Evolutionary conservation across 30 jellyfish, hydroid and myxozoan genomes (phyloP).

Genomic region (Catostylus mosaicus): DNA sequence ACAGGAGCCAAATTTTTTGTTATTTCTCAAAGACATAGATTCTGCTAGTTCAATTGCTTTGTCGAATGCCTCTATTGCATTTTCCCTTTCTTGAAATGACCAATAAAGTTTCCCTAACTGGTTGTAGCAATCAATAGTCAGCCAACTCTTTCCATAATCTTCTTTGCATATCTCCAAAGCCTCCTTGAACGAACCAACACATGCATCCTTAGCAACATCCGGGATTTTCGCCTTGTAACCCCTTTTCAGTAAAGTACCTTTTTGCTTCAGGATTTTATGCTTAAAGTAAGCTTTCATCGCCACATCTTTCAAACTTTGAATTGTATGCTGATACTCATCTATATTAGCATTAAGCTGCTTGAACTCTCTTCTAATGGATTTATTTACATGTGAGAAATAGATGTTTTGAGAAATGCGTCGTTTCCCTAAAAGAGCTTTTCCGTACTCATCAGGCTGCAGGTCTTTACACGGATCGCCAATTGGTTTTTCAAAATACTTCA

Average conservation of each 20-base stretch:
- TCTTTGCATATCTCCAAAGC: conserved; percentile 4
- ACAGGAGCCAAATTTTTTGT: conserved; percentile 1
- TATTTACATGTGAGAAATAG: not conserved
- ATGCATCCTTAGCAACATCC: not conserved
- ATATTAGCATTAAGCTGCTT: not conserved
- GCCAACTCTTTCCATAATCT: conserved; percentile 12
- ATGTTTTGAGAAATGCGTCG: not conserved
- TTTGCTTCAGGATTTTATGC: not conserved
- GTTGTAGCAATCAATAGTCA: conserved; percentile 20
- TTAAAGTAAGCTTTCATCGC: not conserved
- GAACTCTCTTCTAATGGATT: not conserved
- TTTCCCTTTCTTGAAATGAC: not conserved
- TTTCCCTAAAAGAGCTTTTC: conserved; percentile 1
- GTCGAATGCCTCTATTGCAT: not conserved
- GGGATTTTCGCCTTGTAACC: not conserved
- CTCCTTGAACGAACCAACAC: not conserved
- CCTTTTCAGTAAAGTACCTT: not conserved
- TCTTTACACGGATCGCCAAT: not conserved
- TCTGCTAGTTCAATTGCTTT: not conserved
- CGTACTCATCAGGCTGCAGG: not conserved
- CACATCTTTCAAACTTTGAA: not conserved
- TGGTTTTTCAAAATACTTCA: conserved; percentile 1
- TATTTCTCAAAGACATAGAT: not conserved
- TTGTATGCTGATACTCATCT: not conserved
- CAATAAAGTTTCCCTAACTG: not conserved